Conservation (phyloP, 2,888 invertebrate genomes). For the Escarpia spicata region DNA sequence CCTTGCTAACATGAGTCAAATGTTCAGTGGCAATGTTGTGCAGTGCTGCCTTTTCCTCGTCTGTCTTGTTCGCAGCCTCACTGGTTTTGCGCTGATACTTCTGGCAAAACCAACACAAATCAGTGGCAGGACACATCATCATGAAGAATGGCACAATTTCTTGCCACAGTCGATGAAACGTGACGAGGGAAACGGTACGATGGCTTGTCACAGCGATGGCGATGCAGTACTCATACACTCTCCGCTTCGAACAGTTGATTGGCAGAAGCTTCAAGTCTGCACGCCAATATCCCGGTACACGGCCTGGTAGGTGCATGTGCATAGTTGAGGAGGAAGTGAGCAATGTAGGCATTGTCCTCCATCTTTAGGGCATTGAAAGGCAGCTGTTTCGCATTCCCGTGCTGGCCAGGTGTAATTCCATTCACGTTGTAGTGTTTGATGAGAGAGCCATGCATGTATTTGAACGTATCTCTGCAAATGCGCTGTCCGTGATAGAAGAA, state of each 20-base stretch:
- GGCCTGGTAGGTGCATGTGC: background rate
- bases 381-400: background rate
- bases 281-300: background rate
- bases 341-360: background rate
- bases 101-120: background rate
- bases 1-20: background rate
- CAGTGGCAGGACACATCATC: background rate
- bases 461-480: background rate
- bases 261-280: background rate
- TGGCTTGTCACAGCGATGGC: background rate
- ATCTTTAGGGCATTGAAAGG: background rate
- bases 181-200: background rate
- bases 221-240: background rate
- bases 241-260: background rate
- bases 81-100: background rate
- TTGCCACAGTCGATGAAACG: background rate
- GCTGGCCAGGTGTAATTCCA: background rate
- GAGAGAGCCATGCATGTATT: background rate
- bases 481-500: background rate
- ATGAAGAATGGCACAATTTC: background rate
- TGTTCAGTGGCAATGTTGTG: background rate
- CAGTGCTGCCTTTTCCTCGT: background rate
- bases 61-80: background rate
- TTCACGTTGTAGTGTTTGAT: background rate
- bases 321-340: background rate